Base-by-base conservation (phyloP, 2,888 invertebrate genomes). In the Aethes cnicana region DNA sequence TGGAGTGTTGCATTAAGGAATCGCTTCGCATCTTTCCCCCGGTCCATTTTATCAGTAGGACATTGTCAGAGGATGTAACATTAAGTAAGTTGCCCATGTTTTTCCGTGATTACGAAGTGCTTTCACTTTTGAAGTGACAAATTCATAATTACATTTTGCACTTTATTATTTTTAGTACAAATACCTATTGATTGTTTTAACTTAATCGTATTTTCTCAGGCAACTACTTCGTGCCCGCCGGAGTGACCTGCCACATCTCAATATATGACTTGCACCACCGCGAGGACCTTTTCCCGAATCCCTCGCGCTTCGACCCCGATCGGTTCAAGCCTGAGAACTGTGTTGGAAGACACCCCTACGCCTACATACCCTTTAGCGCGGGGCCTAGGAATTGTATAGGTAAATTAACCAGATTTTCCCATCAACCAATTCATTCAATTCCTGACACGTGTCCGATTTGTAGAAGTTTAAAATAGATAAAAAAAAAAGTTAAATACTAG, bases 1-100 rank as follows among this genome's bases (percentile, higher is more conserved):
- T 94, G 56, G 94, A 94, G 59, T 91, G 91, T 60, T 94, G 93
- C 59, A 92, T 94, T 37, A 94, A 94, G 69, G 94, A 94, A 68
- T 88, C 93, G 0, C 65, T 94, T 42, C 77, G 94, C 37, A 69
- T 94, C 6, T 93, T 91, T 58, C 94, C 94, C 1, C 93, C 93
- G 59, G 93, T 94, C 3, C 92, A 92, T 18, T 90, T 93, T 62
- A 91, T 94, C 62, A 91, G 92, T 1, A 90, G 94, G 50, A 72
- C 68, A 20, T 64, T 93, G 28, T 81, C 81, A 0, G 91, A 92
- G 67, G 90, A 91, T 58, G 80, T 93, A 7, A 75, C 79, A 49
- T 77, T 93, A 57, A 92, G 93, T 93, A 74, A 74, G 84, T 68
- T 41, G 41, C 5, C n/a, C n/a, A n/a, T n/a, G n/a, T n/a, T n/a